phyloP scores from a whole-genome alignment of 2,888 invertebrate genomes.

The Drepanosiphum platanoidis region DNA sequence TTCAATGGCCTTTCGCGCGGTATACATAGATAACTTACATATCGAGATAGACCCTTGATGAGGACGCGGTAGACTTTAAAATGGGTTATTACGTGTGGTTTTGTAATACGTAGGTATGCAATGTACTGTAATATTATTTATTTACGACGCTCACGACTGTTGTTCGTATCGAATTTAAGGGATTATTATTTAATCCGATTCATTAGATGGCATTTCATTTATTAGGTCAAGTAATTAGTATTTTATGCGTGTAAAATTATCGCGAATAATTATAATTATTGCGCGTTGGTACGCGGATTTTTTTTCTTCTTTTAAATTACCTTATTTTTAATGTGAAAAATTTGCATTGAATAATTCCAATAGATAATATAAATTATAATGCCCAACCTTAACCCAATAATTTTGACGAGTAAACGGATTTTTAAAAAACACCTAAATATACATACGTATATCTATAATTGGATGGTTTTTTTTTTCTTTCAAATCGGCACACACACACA shows the following conservation, averaged over 20 bases:
- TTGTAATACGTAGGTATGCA: not conserved
- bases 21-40: not conserved
- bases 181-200: not conserved
- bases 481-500: not conserved
- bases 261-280: not conserved
- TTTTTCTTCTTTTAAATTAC: not conserved
- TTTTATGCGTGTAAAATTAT: not conserved
- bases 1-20: slow-evolving; percentile 2
- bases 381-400: slow-evolving; percentile 19
- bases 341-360: not conserved
- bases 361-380: not conserved
- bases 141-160: no score
- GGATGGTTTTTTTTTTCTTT: slow-evolving; percentile 8
- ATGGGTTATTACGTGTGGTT: not conserved
- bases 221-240: not conserved
- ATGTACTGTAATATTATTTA: no score
- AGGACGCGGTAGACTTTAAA: not conserved
- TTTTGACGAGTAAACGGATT: slow-evolving; percentile 22
- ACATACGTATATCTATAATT: not conserved
- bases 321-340: not conserved
- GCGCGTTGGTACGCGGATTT: not conserved
- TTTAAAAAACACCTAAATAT: not conserved
- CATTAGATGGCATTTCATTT: not conserved
- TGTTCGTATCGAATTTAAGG: not conserved
- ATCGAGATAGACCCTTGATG: not conserved